phyloP scores from a whole-genome alignment of 2,888 invertebrate species.

The Lymantria monacha region DNA sequence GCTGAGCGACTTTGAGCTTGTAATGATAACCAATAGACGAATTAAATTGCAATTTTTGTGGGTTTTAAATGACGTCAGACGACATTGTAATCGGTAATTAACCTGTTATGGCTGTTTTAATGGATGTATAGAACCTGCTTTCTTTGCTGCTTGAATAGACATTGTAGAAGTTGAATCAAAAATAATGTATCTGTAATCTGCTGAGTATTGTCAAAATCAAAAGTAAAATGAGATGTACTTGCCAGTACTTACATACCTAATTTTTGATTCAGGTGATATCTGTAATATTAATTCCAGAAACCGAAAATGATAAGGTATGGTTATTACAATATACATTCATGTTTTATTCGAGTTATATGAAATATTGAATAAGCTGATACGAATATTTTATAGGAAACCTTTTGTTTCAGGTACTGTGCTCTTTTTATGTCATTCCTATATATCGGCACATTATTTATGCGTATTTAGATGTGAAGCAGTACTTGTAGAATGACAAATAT shows the following conservation, averaged over 20 bases:
- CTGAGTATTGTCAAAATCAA: conserved; percentile 36
- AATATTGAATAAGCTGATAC: conserved; percentile 31
- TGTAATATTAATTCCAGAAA: conserved; percentile 37
- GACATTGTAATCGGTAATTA: too few species aligned
- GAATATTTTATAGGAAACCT: conserved; percentile 58
- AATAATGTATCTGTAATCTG: background rate
- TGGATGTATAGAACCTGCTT: too few species aligned
- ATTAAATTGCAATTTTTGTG: too few species aligned
- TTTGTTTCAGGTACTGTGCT: conserved; percentile 76
- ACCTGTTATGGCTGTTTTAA: too few species aligned
- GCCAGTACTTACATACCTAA: conserved; percentile 36
- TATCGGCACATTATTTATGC: conserved; percentile 66
- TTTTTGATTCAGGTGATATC: conserved; percentile 37
- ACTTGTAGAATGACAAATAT: conserved; percentile 67
- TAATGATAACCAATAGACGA: too few species aligned
- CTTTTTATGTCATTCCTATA: conserved; percentile 65
- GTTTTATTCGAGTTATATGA: conserved; percentile 27
- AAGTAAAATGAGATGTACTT: conserved; percentile 36
- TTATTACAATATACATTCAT: conserved; percentile 13
- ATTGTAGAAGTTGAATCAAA: background rate
- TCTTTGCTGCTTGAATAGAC: too few species aligned
- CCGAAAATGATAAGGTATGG: conserved; percentile 49
- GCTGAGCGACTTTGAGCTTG: too few species aligned
- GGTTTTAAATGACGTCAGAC: too few species aligned
- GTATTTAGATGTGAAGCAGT: conserved; percentile 56